Evolutionary conservation across 1,140 invertebrate genomes (phyloP).

Genomic region (Sogatella furcifera): DNA sequence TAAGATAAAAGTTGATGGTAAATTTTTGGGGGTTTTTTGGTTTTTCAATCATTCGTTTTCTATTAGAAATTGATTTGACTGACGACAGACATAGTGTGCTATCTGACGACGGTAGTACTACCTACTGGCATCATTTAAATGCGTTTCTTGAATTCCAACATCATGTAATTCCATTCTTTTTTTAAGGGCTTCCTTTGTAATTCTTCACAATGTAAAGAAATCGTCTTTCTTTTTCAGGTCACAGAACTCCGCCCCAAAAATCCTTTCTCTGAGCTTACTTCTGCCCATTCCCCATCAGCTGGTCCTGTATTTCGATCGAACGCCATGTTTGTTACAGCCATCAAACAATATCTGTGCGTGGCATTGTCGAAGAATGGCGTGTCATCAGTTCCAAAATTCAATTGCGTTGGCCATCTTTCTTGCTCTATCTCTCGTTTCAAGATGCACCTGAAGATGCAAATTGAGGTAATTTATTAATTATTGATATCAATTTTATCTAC

Average conservation of each 20-base stretch:
- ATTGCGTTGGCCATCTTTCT: slow-evolving; percentile 90
- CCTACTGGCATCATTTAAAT: too few relatives aligned
- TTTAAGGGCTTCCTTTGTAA: too few relatives aligned
- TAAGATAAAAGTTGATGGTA: too few relatives aligned
- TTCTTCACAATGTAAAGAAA: too few relatives aligned
- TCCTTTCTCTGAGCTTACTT: slow-evolving; percentile 88
- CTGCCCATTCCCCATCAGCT: slow-evolving; percentile 94
- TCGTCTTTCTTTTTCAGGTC: slow-evolving; percentile 42
- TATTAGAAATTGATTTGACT: too few relatives aligned
- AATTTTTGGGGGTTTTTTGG: too few relatives aligned
- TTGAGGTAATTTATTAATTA: slow-evolving; percentile 60
- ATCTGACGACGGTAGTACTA: too few relatives aligned
- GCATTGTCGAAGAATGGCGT: slow-evolving; percentile 97
- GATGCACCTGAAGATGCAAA: slow-evolving; percentile 95
- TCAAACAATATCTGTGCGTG: slow-evolving; percentile 97
- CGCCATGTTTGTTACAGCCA: slow-evolving; percentile 97
- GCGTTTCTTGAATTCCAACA: too few relatives aligned
- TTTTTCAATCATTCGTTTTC: too few relatives aligned
- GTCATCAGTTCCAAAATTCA: slow-evolving; percentile 94
- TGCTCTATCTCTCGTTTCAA: slow-evolving; percentile 94
- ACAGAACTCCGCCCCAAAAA: slow-evolving; percentile 94
- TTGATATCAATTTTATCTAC: too few relatives aligned
- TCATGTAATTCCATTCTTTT: too few relatives aligned
- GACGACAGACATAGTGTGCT: too few relatives aligned
- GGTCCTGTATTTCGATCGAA: slow-evolving; percentile 91